Conservation (phyloP, 2,113 vertebrate species). For the Sphyrna mokarran region DNA sequence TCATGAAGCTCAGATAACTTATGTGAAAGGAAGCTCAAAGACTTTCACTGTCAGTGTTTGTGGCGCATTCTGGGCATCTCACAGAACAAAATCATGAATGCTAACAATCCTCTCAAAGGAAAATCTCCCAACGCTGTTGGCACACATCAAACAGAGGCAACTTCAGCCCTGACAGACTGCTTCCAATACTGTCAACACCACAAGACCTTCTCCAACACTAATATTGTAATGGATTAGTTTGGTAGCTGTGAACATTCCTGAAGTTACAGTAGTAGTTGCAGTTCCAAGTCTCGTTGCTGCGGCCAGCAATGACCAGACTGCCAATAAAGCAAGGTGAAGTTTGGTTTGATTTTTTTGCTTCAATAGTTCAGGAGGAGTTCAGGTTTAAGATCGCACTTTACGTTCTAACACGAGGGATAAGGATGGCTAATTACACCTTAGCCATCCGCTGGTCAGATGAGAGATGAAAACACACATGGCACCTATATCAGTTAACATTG, state of each 20-base stretch:
- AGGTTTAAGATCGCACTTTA: not conserved
- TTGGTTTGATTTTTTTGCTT: not conserved
- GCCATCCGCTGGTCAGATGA: not conserved
- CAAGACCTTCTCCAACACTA: not conserved
- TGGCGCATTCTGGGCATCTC: not conserved
- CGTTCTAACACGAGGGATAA: not conserved
- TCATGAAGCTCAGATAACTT: not conserved
- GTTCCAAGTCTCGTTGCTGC: not conserved
- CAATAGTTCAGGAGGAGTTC: not conserved
- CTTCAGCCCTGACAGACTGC: not conserved
- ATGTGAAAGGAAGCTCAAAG: not conserved
- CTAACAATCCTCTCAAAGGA: not conserved
- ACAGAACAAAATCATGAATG: not conserved
- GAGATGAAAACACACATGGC: not conserved
- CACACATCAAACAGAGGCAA: not conserved
- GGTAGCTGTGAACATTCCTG: not conserved
- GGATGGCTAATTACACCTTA: not conserved
- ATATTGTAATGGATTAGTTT: slow-evolving; percentile 5
- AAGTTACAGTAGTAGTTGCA: not conserved
- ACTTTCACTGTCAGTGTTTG: not conserved
- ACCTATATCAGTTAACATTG: not conserved
- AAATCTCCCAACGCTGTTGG: not conserved
- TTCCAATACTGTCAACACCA: not conserved
- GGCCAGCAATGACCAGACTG: not conserved
- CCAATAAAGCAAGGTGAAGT: not conserved